Conservation (phyloP, 2,113 vertebrate species). For the Saimiri boliviensis region DNA sequence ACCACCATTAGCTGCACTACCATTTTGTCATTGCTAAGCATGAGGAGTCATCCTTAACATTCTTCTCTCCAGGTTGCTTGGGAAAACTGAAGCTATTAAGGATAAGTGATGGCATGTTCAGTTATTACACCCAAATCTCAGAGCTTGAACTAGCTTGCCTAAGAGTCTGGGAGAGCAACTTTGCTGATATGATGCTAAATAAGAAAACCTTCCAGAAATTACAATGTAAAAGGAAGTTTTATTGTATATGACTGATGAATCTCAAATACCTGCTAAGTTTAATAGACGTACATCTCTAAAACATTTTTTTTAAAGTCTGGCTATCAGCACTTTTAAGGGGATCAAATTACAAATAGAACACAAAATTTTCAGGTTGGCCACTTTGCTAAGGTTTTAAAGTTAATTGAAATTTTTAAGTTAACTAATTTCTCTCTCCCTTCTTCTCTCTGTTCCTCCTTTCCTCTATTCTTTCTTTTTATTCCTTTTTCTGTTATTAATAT, state of each 20-base stretch:
- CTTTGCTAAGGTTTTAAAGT: slow-evolving; percentile 14
- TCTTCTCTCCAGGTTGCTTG: background rate
- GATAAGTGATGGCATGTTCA: background rate
- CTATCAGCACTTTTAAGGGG: slow-evolving; percentile 40
- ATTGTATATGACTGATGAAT: background rate
- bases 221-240: slow-evolving; percentile 18
- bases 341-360: slow-evolving; percentile 5
- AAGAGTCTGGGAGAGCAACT: background rate
- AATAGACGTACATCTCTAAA: slow-evolving; percentile 27
- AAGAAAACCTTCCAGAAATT: slow-evolving; percentile 43
- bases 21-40: background rate
- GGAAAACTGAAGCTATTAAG: background rate
- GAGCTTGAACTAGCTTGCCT: background rate
- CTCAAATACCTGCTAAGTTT: slow-evolving; percentile 25
- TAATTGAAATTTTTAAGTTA: background rate
- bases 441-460: background rate
- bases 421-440: background rate
- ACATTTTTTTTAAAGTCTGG: slow-evolving; percentile 16
- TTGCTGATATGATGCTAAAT: slow-evolving; percentile 19
- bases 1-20: accelerated
- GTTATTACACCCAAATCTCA: background rate
- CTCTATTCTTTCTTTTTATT: background rate
- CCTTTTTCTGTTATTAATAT: background rate
- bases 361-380: background rate
- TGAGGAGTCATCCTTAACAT: background rate